Evolutionary conservation across 1,140 invertebrate species (phyloP), one percentile per base, ranked within the genome.

Genomic region (Caenorhabditis tropicalis): DNA sequence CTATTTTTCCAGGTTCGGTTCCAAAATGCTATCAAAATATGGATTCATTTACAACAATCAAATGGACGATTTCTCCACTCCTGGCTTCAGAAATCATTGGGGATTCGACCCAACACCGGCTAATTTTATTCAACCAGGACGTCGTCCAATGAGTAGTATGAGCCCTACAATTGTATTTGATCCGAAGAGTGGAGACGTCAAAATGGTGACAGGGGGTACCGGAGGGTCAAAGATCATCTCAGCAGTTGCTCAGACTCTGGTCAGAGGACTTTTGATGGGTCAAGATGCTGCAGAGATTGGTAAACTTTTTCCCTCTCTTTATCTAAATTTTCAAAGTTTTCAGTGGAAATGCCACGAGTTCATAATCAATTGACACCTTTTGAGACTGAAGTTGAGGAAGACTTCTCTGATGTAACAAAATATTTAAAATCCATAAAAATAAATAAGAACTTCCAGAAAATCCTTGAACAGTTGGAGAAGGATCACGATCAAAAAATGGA

Each of bases 1-100:
- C 7, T 33, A 10, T 16, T 36, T 83, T 89, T 91, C 21, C 88
- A 96, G 95, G 90, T 96, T 95, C 91, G 96, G 95, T 15, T 94
- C 95, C 43, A 94, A 94, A 24, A 90, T 95, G 51, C 92, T 94
- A 15, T 95, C 95, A 0, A 93, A 93, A 79, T 96, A 96, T 0
- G 97, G 97, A 31, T 96, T 99, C 56, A 92, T 98, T 2, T 93
- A 96, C 86, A 99, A 98, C 92, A 94, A 95, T 91, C 95, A 94
- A 56, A 98, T 99, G 96, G 95, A 98, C 91, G 97, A 99, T 91
- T 99, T 99, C 92, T 95, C 95, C 0, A 93, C 94, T 3, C 94
- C 95, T 0, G 94, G 94, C 2, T 92, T 94, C 83, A 91, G 92
- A 19, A 98, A 95, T 91, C 94, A 93, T 70, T 97, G 95, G 88